phyloP scores from a whole-genome alignment of 2,888 invertebrate species.

The Mythimna pallens region DNA sequence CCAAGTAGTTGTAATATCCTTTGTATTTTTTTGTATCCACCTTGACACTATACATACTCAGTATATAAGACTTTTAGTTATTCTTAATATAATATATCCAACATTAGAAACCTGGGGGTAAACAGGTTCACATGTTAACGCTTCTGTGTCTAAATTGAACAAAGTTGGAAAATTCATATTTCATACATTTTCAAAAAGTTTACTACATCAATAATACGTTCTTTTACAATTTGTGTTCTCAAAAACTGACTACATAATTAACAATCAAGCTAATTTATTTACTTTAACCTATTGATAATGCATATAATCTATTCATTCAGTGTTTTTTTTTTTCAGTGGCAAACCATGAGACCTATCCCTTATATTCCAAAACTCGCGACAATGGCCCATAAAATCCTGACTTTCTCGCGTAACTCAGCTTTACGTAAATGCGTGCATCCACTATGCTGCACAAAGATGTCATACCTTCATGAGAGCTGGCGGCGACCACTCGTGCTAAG shows the following conservation, averaged over 20 bases:
- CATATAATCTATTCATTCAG: not conserved
- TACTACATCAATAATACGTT: not conserved
- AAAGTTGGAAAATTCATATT: too few relatives aligned
- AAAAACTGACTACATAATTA: not conserved
- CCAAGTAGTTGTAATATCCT: not conserved
- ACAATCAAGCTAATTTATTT: not conserved
- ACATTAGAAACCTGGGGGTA: too few relatives aligned
- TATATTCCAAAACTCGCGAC: constrained; percentile 40
- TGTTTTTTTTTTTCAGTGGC: not conserved
- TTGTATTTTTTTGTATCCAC: too few relatives aligned
- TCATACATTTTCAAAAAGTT: too few relatives aligned
- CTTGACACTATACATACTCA: too few relatives aligned
- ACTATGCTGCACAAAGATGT: constrained; percentile 51
- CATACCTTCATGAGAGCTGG: constrained; percentile 58
- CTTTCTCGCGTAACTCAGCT: constrained; percentile 58
- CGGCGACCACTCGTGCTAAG: constrained; percentile 61
- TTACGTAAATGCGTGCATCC: constrained; percentile 49
- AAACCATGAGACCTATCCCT: constrained; percentile 17
- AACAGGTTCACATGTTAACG: too few relatives aligned
- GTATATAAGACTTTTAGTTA: too few relatives aligned
- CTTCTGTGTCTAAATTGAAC: too few relatives aligned
- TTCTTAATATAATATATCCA: too few relatives aligned
- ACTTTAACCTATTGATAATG: not conserved
- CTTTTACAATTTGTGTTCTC: not conserved
- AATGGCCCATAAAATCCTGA: constrained; percentile 57